Evolutionary conservation across 2,888 invertebrate genomes (phyloP).

Genomic region (Acrocyrtus sp.): DNA sequence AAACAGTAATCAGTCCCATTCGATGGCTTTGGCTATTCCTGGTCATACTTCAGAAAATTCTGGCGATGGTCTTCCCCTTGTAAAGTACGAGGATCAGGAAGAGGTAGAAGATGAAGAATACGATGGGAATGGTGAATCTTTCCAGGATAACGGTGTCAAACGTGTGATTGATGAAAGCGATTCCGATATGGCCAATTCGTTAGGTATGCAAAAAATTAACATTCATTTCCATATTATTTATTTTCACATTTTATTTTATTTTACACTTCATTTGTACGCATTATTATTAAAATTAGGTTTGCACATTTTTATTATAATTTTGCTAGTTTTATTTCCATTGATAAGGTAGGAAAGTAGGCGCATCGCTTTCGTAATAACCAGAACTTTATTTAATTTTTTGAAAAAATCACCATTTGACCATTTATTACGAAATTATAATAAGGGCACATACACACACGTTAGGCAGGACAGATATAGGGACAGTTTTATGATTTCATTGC

Average conservation of each 20-base stretch:
- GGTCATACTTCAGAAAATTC: constrained; percentile 38
- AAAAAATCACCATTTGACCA: too few relatives aligned
- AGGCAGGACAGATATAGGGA: too few relatives aligned
- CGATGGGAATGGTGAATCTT: constrained; percentile 47
- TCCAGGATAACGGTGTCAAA: constrained; percentile 50
- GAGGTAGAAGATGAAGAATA: constrained; percentile 40
- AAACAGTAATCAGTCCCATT: constrained; percentile 5
- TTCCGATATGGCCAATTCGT: constrained; percentile 48
- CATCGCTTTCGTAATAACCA: too few relatives aligned
- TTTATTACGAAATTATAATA: too few relatives aligned
- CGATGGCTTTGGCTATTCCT: constrained; percentile 8
- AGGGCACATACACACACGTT: too few relatives aligned
- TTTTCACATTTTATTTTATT: constrained; percentile 17
- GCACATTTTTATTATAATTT: too few relatives aligned
- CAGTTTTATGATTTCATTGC: too few relatives aligned
- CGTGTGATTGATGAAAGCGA: constrained; percentile 18
- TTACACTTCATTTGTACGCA: constrained; percentile 11
- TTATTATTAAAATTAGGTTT: too few relatives aligned
- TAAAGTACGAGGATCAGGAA: constrained; percentile 56
- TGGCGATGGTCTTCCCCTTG: constrained; percentile 40
- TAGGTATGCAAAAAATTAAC: constrained; percentile 50
- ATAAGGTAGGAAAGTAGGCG: too few relatives aligned
- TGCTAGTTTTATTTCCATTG: too few relatives aligned
- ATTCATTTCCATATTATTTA: constrained; percentile 1
- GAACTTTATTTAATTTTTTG: too few relatives aligned